Base-by-base conservation (phyloP, 1,140 invertebrate species). In the Rhopalosiphum padi region DNA sequence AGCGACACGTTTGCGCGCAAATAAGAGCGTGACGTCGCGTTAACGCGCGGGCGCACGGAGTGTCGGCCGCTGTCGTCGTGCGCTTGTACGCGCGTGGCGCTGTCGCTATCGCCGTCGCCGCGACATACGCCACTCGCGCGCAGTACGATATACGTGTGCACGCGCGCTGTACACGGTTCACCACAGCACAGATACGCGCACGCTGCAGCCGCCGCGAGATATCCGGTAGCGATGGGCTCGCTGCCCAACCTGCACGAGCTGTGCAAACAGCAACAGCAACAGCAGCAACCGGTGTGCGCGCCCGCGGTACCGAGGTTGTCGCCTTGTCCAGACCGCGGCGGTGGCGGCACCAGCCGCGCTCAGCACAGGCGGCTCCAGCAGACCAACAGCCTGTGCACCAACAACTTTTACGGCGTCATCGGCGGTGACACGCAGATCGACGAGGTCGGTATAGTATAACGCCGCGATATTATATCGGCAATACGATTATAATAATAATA, bases 191-290 rank as follows among this genome's bases (percentile, higher is more conserved):
- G 2, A 18, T 5, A 8, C 22, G 37, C 9, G 9, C 83, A 11
- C 37, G 37, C 9, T 43, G 23, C 37, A 41, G 21, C 6, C 18
- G 35, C 21, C 0, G 18, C n/a, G 48, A 0, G 35, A 5, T 22
- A 8, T 23, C 48, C 48, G 48, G n/a, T 51, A 15, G 53, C 35
- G 35, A 93, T 93, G 91, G 91, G 91, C 35, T 93, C 91, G 77
- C 82, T 93, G 48, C 91, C 91, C 53, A 93, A 93, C n/a, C 48
- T 93, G 77, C 91, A 93, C 91, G 91, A 93, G 46, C 91, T 93
- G 46, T 51, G 77, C 77, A 93, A 86, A 23, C 30, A 51, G 48
- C 77, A 48, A 82, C 35, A 55, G 55, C 55, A n/a, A n/a, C 46
- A 23, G 18, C 43, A 53, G 89, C 90, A 18, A 43, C 55, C n/a